Conservation (phyloP, 2,888 invertebrate genomes). For the Oligia strigilis region DNA sequence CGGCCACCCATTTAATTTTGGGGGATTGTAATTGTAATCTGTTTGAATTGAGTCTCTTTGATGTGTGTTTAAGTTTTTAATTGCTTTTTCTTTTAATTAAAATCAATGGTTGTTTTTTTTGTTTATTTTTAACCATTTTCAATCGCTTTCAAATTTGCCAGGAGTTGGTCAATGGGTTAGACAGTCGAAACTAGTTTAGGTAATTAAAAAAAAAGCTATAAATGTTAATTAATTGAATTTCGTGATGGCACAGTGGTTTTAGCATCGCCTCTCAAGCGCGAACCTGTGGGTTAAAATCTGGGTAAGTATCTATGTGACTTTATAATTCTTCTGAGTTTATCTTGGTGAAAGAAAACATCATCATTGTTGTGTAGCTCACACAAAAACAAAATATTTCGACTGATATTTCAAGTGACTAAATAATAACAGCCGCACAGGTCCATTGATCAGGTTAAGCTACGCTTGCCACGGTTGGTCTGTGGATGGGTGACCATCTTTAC, state of each 20-base stretch:
- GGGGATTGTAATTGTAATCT: constrained; percentile 4
- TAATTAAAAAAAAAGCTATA: neutral
- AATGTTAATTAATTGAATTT: neutral
- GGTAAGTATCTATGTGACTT: neutral
- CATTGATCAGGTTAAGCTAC: too few relatives aligned
- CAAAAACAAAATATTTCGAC: too few relatives aligned
- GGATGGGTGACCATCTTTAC: too few relatives aligned
- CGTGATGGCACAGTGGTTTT: neutral
- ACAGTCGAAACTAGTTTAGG: neutral
- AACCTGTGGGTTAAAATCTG: neutral
- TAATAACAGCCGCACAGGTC: too few relatives aligned
- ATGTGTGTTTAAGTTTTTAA: constrained; percentile 28
- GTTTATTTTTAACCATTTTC: neutral
- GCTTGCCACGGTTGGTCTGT: too few relatives aligned
- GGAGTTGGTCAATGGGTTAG: neutral
- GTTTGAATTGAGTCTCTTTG: constrained; percentile 8
- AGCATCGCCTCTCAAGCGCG: neutral
- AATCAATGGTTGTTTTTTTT: neutral
- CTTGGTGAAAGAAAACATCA: neutral
- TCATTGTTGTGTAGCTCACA: too few relatives aligned
- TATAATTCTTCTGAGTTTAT: neutral
- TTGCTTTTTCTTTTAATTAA: neutral
- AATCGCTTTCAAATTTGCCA: neutral
- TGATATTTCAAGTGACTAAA: too few relatives aligned
- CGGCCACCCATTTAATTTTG: constrained; percentile 16